These are phyloP conservation scores for Boloria euphrosyne DNA, from an alignment of 2,888 invertebrate genomes.

Conservation along the genomic window DNA sequence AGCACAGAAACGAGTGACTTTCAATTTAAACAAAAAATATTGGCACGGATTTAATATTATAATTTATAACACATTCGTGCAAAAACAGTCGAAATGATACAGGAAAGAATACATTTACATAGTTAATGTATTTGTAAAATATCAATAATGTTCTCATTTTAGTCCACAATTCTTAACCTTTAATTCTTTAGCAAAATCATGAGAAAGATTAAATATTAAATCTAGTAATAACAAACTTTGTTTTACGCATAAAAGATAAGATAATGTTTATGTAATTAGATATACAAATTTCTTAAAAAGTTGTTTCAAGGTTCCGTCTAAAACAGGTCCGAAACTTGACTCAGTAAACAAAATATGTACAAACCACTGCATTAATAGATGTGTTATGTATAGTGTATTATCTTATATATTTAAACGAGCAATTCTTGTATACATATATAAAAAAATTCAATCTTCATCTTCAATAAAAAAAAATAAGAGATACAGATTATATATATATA, in stretches of 20 bases:
- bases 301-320: conserved; percentile 23
- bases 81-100: too few species aligned
- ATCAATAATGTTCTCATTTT: not conserved
- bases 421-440: too few species aligned
- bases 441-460: too few species aligned
- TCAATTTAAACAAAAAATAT: too few species aligned
- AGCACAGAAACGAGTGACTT: too few species aligned
- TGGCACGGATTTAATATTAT: too few species aligned
- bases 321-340: conserved; percentile 25
- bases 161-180: not conserved
- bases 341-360: conserved; percentile 14
- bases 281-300: conserved; percentile 14
- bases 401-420: too few species aligned
- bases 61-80: too few species aligned
- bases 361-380: conserved; percentile 4
- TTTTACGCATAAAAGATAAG: conserved; percentile 15
- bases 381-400: not conserved
- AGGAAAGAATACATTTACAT: not conserved
- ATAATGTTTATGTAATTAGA: conserved; percentile 14
- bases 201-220: conserved; percentile 7
- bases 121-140: not conserved
- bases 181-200: not conserved
- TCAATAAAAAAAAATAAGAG: too few species aligned
- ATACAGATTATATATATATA: too few species aligned
- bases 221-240: conserved; percentile 13